A percentile compares a stretch with the other conserved stretches of the same genome.
phyloP scores from a whole-genome alignment of 2,888 invertebrate species.

The Caenorhabditis imperialis region DNA sequence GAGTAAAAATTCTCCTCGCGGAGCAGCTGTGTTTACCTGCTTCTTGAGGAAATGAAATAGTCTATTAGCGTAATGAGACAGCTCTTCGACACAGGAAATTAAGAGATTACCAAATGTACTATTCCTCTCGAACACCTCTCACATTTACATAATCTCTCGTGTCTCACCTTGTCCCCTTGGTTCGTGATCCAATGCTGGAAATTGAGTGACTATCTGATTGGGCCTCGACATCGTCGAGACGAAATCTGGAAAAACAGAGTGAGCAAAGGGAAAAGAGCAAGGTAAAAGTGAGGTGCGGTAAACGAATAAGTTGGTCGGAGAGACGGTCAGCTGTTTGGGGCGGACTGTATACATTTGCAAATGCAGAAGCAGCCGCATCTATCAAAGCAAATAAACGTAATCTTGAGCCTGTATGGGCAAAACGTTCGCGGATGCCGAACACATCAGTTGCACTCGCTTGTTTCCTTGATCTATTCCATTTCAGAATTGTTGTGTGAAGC shows the following conservation, averaged over 20 bases:
- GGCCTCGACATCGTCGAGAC: conserved; percentile 35
- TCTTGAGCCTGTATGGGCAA: conserved; percentile 33
- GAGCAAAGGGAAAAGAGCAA: background rate
- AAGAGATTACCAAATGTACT: conserved; percentile 10
- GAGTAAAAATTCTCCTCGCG: no score
- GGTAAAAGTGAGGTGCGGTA: background rate
- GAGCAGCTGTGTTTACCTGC: no score
- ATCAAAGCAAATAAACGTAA: conserved; percentile 55
- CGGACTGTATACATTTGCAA: conserved; percentile 52
- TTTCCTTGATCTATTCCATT: no score
- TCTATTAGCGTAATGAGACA: no score
- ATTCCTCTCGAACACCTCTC: no score
- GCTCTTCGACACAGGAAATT: conserved; percentile 8
- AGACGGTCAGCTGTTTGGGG: conserved; percentile 16
- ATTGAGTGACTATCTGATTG: conserved; percentile 52
- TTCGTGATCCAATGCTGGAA: conserved; percentile 57
- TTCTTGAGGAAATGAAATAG: no score
- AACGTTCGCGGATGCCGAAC: conserved; percentile 10
- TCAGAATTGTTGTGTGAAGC: no score
- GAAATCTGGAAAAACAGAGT: background rate
- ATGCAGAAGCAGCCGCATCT: conserved; percentile 52
- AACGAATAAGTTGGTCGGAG: conserved; percentile 9
- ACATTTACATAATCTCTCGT: no score
- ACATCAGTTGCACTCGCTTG: conserved; percentile 26
- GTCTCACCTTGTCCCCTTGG: conserved; percentile 44